phyloP scores from a whole-genome alignment of 2,797 vertebrate species.

The Otolemur crassicaudatus region DNA sequence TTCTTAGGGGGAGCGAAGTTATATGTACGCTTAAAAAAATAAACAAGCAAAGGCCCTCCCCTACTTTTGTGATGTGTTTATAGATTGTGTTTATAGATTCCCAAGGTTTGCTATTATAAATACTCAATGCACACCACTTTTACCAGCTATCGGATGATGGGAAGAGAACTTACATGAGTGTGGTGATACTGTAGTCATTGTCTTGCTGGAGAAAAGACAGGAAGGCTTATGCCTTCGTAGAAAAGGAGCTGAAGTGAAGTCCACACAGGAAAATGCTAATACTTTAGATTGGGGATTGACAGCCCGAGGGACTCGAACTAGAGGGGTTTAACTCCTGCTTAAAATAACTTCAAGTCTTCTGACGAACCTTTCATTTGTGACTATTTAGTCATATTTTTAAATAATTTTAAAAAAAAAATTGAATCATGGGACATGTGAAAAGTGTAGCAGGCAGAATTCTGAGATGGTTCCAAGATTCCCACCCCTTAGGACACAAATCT shows the following conservation, averaged over 20 bases:
- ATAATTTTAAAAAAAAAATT: background rate
- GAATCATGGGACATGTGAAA: background rate
- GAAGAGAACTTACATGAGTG: background rate
- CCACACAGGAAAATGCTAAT: background rate
- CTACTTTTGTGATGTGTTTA: background rate
- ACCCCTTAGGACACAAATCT: background rate
- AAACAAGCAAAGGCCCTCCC: background rate
- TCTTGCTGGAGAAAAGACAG: background rate
- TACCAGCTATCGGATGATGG: background rate
- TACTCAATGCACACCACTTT: background rate
- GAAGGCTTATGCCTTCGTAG: no score
- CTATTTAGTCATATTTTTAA: background rate
- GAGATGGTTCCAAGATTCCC: background rate
- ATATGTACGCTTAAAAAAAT: background rate
- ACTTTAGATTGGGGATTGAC: background rate
- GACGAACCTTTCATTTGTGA: background rate
- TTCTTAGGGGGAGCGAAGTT: background rate
- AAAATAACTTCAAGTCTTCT: background rate
- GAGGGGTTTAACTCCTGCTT: background rate
- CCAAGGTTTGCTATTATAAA: background rate
- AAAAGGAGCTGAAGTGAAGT: background rate
- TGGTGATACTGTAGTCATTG: accelerated
- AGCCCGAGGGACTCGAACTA: background rate
- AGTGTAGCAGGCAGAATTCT: background rate
- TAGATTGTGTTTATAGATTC: background rate